Conservation (phyloP, 2,113 vertebrate species). For the Sander vitreus region DNA sequence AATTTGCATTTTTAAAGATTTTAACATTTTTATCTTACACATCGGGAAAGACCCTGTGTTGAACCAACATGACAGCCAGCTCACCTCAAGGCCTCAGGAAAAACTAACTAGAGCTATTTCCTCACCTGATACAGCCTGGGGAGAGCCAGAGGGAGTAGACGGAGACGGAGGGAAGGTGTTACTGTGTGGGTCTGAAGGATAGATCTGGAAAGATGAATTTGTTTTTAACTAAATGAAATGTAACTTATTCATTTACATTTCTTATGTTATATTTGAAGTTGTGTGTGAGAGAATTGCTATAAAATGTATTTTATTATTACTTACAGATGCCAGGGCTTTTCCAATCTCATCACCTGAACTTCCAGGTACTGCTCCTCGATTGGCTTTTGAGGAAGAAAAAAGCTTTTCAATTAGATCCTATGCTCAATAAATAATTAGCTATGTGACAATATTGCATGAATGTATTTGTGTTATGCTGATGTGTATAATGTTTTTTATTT, state of each 20-base stretch:
- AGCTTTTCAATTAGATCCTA: background rate
- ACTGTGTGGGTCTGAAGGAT: constrained; percentile 94
- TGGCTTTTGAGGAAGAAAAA: constrained; percentile 78
- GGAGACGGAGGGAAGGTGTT: constrained; percentile 94
- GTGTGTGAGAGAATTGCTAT: background rate
- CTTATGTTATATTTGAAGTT: background rate
- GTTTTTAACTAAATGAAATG: constrained; percentile 24
- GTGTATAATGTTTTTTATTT: too few species aligned
- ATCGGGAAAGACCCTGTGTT: constrained; percentile 27
- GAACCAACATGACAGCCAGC: constrained; percentile 30
- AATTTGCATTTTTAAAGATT: constrained; percentile 24
- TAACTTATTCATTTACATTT: background rate
- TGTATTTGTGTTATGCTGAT: too few species aligned
- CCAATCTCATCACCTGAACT: constrained; percentile 97
- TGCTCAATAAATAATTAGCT: background rate
- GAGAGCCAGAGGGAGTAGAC: constrained; percentile 94
- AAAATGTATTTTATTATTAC: constrained; percentile 48
- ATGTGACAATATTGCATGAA: background rate
- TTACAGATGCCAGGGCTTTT: constrained; percentile 97
- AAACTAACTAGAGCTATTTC: constrained; percentile 23
- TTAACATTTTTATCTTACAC: constrained; percentile 11
- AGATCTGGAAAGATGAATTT: constrained; percentile 87
- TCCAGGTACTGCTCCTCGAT: constrained; percentile 87
- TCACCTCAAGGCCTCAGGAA: constrained; percentile 43
- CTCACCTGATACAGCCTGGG: constrained; percentile 94